phyloP scores from a whole-genome alignment of 2,797 vertebrate species.

The Pteronotus mesoamericanus region DNA sequence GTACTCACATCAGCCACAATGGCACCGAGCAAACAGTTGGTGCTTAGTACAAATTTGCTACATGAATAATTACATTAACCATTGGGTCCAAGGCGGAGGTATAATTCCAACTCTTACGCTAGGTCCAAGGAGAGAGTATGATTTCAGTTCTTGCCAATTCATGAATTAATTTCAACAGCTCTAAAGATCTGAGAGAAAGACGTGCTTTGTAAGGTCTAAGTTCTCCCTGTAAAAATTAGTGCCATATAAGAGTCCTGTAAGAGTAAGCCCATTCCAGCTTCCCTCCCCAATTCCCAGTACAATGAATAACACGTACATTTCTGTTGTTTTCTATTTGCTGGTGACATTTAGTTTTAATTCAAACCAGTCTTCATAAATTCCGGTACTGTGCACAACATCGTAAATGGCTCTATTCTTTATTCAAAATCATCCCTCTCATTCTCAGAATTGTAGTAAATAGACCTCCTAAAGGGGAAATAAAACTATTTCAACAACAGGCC shows the following conservation, averaged over 20 bases:
- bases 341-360: conserved; percentile 68
- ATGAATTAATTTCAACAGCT: conserved; percentile 24
- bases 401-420: conserved; percentile 70
- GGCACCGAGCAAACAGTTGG: neutral
- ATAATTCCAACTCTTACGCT: neutral
- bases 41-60: neutral
- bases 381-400: conserved; percentile 42
- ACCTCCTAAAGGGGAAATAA: conserved; percentile 71
- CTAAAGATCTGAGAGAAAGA: neutral
- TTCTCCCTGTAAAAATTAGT: conserved; percentile 7
- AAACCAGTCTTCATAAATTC: conserved; percentile 59
- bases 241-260: neutral
- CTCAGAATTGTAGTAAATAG: conserved; percentile 70
- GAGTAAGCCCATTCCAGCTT: neutral
- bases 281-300: conserved; percentile 46
- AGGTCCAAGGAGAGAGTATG: neutral
- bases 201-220: neutral
- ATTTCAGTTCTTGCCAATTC: neutral
- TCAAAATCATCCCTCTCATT: conserved; percentile 69
- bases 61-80: neutral
- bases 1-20: neutral
- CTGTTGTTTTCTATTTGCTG: conserved; percentile 38
- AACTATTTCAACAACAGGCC: conserved; percentile 71
- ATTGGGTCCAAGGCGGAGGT: neutral
- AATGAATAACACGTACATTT: conserved; percentile 62